Evolutionary conservation across 2,888 invertebrate genomes (phyloP).

Genomic region (Stenotaenia linearis): DNA sequence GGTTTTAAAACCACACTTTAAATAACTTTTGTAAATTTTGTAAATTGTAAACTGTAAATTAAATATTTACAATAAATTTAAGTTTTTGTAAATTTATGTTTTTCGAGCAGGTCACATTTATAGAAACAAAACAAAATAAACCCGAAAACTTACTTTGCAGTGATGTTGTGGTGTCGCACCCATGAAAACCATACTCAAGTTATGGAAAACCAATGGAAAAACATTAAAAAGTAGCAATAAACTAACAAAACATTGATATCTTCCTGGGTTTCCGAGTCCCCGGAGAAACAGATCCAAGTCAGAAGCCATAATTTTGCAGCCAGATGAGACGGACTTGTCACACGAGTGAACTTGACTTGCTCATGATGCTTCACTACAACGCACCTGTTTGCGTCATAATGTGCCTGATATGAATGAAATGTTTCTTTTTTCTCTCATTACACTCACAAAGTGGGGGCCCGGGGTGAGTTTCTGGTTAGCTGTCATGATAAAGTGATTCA

Average conservation of each 20-base stretch:
- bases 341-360: not conserved
- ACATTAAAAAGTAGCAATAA: constrained; percentile 3
- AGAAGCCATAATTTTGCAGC: not conserved
- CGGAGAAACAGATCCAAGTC: constrained; percentile 3
- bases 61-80: no score
- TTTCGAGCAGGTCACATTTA: no score
- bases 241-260: constrained; percentile 21
- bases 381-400: constrained; percentile 10
- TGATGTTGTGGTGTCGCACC: constrained; percentile 15
- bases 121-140: not conserved
- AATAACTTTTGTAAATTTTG: no score
- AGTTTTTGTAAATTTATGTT: no score
- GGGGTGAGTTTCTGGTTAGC: no score
- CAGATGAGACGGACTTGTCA: not conserved
- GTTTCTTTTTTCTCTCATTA: not conserved
- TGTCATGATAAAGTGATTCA: no score
- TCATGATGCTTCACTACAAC: not conserved
- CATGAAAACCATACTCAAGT: constrained; percentile 27
- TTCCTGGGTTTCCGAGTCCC: not conserved
- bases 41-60: no score
- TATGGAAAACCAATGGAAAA: constrained; percentile 8
- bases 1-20: no score
- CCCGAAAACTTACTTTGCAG: not conserved
- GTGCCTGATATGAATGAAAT: not conserved
- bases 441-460: no score